Percentiles rank a stretch among this genome's conserved stretches.
phyloP scores from a whole-genome alignment of 2,888 invertebrate genomes.

The Athripsodes cinereus region DNA sequence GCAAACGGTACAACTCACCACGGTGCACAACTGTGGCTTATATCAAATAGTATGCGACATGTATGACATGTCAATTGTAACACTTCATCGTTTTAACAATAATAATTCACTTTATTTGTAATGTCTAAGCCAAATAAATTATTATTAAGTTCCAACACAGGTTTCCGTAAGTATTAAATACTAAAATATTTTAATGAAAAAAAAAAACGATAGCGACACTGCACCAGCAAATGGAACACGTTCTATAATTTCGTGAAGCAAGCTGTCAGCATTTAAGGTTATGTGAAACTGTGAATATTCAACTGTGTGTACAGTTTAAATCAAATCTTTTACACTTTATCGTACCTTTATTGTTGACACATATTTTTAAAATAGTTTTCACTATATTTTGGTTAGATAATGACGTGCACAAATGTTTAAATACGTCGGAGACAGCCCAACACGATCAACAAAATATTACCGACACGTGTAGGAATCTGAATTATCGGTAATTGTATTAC shows the following conservation, averaged over 20 bases:
- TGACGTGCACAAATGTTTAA: slow-evolving; percentile 22
- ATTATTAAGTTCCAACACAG: neutral
- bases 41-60: slow-evolving; percentile 20
- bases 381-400: slow-evolving; percentile 20
- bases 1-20: slow-evolving; percentile 12
- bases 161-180: slow-evolving; percentile 10
- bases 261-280: slow-evolving; percentile 25
- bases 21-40: slow-evolving; percentile 6
- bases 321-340: slow-evolving; percentile 4
- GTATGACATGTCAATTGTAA: slow-evolving; percentile 23
- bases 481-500: slow-evolving; percentile 23
- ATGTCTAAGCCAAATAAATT: neutral
- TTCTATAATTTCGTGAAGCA: slow-evolving; percentile 18
- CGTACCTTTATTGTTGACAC: slow-evolving; percentile 6
- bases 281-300: slow-evolving; percentile 13
- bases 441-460: slow-evolving; percentile 24
- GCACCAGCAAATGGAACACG: slow-evolving; percentile 18
- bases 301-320: neutral
- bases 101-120: neutral
- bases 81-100: slow-evolving; percentile 14
- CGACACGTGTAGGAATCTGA: slow-evolving; percentile 24
- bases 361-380: slow-evolving; percentile 7
- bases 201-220: slow-evolving; percentile 15
- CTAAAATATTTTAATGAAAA: slow-evolving; percentile 6
- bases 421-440: slow-evolving; percentile 21